Conservation (phyloP, 2,888 invertebrate genomes). For the Elmis aenea region DNA sequence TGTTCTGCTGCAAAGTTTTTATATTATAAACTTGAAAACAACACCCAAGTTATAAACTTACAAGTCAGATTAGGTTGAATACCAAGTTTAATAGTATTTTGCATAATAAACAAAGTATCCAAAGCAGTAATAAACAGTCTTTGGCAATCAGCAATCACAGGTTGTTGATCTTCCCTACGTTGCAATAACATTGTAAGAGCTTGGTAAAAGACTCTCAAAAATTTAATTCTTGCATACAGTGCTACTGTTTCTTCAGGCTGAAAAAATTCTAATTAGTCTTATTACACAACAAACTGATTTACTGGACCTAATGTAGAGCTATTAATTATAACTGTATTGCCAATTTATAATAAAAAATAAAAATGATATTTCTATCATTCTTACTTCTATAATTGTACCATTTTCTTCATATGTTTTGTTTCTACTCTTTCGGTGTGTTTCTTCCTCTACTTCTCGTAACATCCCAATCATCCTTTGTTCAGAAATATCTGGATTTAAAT, state of each 20-base stretch:
- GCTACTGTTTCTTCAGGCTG: slow-evolving; percentile 59
- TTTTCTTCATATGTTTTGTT: slow-evolving; percentile 43
- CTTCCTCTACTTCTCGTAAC: slow-evolving; percentile 89
- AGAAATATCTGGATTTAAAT: slow-evolving; percentile 74
- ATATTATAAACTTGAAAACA: not conserved
- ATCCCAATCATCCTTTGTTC: slow-evolving; percentile 76
- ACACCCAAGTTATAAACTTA: slow-evolving; percentile 40
- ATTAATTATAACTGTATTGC: too few relatives aligned
- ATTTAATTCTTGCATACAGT: slow-evolving; percentile 75
- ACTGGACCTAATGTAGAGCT: too few relatives aligned
- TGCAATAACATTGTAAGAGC: slow-evolving; percentile 60
- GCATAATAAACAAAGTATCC: slow-evolving; percentile 77
- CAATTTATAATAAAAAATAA: too few relatives aligned
- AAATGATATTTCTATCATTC: too few relatives aligned
- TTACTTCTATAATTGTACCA: not conserved
- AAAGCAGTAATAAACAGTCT: slow-evolving; percentile 74
- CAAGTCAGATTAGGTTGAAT: slow-evolving; percentile 63
- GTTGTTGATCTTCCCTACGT: slow-evolving; percentile 57
- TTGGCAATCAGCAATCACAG: slow-evolving; percentile 68
- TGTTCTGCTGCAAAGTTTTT: slow-evolving; percentile 53
- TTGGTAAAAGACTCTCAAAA: slow-evolving; percentile 81
- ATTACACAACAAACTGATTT: too few relatives aligned
- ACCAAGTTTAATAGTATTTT: slow-evolving; percentile 68
- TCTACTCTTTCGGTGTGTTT: slow-evolving; percentile 66
- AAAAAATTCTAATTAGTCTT: slow-evolving; percentile 23